phyloP scores from a whole-genome alignment of 2,888 invertebrate genomes.

The Synergus gifuensis region DNA sequence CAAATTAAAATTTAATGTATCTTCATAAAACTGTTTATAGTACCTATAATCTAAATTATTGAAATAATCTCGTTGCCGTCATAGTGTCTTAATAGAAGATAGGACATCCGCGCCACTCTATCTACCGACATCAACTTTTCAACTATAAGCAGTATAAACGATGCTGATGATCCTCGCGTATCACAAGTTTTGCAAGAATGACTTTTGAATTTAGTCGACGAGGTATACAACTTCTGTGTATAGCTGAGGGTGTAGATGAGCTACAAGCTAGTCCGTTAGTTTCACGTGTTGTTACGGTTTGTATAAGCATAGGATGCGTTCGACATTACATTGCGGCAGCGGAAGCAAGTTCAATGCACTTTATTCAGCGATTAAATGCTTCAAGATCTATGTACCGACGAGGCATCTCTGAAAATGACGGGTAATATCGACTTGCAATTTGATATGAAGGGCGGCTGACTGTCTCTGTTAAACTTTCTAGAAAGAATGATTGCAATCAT shows the following conservation, averaged over 20 bases:
- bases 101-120: not conserved
- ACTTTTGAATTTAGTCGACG: slow-evolving; percentile 37
- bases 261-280: slow-evolving; percentile 67
- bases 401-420: slow-evolving; percentile 63
- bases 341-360: slow-evolving; percentile 68
- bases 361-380: slow-evolving; percentile 58
- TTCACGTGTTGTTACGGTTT: slow-evolving; percentile 74
- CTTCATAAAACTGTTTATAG: too few relatives aligned
- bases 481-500: slow-evolving; percentile 48
- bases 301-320: slow-evolving; percentile 71
- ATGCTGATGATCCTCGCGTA: not conserved
- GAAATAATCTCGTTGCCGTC: too few relatives aligned
- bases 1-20: too few relatives aligned
- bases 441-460: slow-evolving; percentile 59
- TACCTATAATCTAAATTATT: too few relatives aligned
- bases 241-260: slow-evolving; percentile 59
- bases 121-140: not conserved
- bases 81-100: too few relatives aligned
- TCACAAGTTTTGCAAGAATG: not conserved
- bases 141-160: not conserved
- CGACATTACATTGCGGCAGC: slow-evolving; percentile 61
- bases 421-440: slow-evolving; percentile 67
- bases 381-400: slow-evolving; percentile 62
- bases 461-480: slow-evolving; percentile 45
- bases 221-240: slow-evolving; percentile 40